Base-by-base conservation (phyloP, 2,113 vertebrate species). In the Gymnobelideus leadbeateri region DNA sequence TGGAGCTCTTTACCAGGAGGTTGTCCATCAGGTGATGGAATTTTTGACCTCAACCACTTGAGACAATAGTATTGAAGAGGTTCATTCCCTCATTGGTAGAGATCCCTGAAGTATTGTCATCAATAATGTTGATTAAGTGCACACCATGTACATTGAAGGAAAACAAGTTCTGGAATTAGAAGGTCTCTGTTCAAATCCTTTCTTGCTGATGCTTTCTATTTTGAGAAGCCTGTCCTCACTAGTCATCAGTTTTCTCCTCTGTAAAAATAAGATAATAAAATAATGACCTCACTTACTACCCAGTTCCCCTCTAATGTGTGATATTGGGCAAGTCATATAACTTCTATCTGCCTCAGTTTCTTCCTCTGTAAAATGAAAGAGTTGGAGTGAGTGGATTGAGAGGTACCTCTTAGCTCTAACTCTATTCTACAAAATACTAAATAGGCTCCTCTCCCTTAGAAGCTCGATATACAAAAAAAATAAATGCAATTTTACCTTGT, bases 401-500 rank as follows among this genome's bases (percentile, higher is more conserved):
- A 43, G 68, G 68, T 84, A 37, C n/a, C 19, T 84, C 16, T 84
- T 0, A 43, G 68, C n/a, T 43, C n/a, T 84, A 84, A n/a, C 43
- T 43, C 19, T 43, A 21, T 84, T 2, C n/a, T 43, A 43, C 43
- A 84, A 84, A 43, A 84, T 84, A 37, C 14, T 37, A 68, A 77
- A 84, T 84, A 84, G 68, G n/a, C 37, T 12, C 1, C 37, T 77
- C 37, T 77, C 5, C 10, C 31, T 90, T 92, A 89, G 49, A 89
- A 53, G 8, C 54, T 93, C n/a, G 21, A 53, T 91, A 52, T 92
- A 91, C 95, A 61, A 90, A 8, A 90, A 8, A 14, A 95, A 51
- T 57, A 95, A 57, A 50, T 93, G 2, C 11, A 91, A 26, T 90
- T 93, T 47, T 89, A n/a, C 54, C 89, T 91, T 95, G 91, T 96